Evolutionary conservation across 2,888 invertebrate genomes (phyloP).

Genomic region (Allygus modestus): DNA sequence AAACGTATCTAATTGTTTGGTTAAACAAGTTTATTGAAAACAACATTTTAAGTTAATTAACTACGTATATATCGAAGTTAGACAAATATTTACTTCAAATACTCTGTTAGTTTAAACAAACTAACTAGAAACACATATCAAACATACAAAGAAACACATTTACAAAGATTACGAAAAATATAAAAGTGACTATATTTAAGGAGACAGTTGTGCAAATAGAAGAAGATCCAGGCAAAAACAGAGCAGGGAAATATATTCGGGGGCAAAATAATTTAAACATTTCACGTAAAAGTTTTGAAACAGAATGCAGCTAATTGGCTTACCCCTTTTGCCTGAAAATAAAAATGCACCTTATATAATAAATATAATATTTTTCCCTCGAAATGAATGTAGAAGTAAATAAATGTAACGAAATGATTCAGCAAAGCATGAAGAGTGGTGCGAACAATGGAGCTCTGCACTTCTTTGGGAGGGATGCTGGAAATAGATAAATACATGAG

Average conservation of each 20-base stretch:
- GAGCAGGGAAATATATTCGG: neutral
- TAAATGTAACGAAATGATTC: too few relatives aligned
- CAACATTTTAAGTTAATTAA: constrained; percentile 21
- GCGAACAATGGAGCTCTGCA: neutral
- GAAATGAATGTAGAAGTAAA: too few relatives aligned
- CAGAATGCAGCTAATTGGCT: neutral
- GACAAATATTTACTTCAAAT: constrained; percentile 13
- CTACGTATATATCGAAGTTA: neutral
- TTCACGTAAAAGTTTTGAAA: neutral
- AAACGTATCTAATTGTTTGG: neutral
- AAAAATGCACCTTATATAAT: constrained; percentile 5
- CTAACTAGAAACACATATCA: neutral
- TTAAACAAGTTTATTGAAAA: neutral
- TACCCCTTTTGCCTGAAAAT: neutral
- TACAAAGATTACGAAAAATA: neutral
- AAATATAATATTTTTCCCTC: neutral
- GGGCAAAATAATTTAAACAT: neutral
- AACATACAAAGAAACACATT: constrained; percentile 13
- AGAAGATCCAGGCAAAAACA: neutral
- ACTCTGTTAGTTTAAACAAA: neutral
- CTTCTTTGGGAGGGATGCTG: neutral
- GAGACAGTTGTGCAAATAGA: neutral
- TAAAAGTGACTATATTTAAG: neutral
- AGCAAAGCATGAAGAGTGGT: neutral
- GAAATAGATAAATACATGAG: neutral